Conservation (phyloP, 2,113 vertebrate species). For the Rhea pennata region DNA sequence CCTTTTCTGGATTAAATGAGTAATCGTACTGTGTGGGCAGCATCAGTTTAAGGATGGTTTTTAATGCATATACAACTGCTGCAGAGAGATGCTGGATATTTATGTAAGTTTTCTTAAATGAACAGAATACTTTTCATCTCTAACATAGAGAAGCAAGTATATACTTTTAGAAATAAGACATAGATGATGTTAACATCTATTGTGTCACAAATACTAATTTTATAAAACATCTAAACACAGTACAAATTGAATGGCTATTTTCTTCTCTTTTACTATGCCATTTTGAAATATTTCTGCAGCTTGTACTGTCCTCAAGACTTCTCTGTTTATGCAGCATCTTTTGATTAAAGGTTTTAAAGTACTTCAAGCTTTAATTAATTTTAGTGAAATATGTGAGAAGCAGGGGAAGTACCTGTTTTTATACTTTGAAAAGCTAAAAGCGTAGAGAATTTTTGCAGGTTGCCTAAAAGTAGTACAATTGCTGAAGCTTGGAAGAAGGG, state of each 20-base stretch:
- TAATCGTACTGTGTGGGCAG: constrained; percentile 42
- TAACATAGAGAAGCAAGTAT: neutral
- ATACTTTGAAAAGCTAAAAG: neutral
- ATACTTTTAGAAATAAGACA: neutral
- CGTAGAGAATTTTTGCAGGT: neutral
- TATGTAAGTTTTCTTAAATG: neutral
- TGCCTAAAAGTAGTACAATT: neutral
- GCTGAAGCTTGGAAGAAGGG: neutral
- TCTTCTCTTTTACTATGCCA: neutral
- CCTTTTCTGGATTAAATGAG: constrained; percentile 28
- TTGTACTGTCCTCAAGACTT: neutral
- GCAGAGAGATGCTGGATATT: constrained; percentile 7
- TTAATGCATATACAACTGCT: constrained; percentile 27
- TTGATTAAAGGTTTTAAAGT: neutral
- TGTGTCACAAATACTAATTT: neutral
- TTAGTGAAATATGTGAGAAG: neutral
- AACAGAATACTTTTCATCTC: neutral
- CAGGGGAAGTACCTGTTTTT: neutral
- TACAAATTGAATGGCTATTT: neutral
- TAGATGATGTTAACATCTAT: neutral
- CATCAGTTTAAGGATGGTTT: constrained; percentile 8
- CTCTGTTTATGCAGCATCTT: neutral
- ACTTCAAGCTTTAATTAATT: neutral
- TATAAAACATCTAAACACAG: neutral
- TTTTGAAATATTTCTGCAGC: neutral